phyloP scores from a whole-genome alignment of 2,113 vertebrate genomes.

The Smithornis capensis region DNA sequence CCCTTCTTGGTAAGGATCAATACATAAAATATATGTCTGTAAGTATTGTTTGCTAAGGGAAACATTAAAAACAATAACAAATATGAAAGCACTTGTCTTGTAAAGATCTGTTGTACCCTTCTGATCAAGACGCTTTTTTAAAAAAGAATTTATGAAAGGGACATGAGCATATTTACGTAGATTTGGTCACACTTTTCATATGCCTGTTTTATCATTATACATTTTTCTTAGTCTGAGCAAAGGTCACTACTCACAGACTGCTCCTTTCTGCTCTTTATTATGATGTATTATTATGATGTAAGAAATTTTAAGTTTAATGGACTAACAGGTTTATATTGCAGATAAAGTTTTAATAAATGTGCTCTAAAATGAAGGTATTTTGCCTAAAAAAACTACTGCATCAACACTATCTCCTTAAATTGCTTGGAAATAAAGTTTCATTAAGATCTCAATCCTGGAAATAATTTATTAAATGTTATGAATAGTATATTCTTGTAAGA shows the following conservation, averaged over 20 bases:
- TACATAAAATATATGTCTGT: not conserved
- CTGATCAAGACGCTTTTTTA: too few relatives aligned
- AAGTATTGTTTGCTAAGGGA: not conserved
- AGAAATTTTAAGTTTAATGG: not conserved
- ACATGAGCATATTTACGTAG: not conserved
- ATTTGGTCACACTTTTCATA: not conserved
- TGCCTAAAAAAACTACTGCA: not conserved
- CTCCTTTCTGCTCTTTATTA: not conserved
- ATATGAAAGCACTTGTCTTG: not conserved
- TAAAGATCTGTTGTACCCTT: not conserved
- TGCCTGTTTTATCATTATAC: not conserved
- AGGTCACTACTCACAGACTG: not conserved
- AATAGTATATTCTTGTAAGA: not conserved
- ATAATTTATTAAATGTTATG: slow-evolving; percentile 5
- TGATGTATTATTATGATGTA: accelerated
- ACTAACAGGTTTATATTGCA: not conserved
- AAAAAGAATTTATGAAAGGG: not conserved
- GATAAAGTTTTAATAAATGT: not conserved
- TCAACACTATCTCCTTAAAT: not conserved
- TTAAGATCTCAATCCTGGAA: not conserved
- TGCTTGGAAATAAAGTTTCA: not conserved
- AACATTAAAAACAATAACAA: not conserved
- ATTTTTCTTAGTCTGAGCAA: not conserved
- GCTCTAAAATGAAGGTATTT: not conserved
- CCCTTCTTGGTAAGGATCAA: not conserved